Evolutionary conservation across 2,888 invertebrate genomes (phyloP).

Genomic region (Plusia festucae): DNA sequence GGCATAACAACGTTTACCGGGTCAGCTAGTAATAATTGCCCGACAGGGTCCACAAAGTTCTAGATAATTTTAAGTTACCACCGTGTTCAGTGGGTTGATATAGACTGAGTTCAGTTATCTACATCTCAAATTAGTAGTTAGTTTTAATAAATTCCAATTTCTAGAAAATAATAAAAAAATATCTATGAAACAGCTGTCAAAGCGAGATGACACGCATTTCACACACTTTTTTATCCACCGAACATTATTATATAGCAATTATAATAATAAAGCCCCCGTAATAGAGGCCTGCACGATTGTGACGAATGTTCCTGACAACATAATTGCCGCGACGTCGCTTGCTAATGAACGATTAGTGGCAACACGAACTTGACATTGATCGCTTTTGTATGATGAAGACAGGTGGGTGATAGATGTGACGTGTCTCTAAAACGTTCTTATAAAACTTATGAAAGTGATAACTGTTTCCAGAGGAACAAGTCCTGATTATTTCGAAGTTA

Average conservation of each 20-base stretch:
- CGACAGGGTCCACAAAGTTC: too few species aligned
- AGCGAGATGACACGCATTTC: slow-evolving; percentile 22
- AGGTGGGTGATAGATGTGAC: background rate
- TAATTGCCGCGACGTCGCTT: slow-evolving; percentile 37
- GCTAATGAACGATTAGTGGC: slow-evolving; percentile 23
- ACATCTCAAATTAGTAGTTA: too few species aligned
- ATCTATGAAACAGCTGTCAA: background rate
- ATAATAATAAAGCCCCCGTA: slow-evolving; percentile 13
- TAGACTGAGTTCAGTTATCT: too few species aligned
- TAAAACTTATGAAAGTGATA: too few species aligned
- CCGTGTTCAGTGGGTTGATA: too few species aligned
- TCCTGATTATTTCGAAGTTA: too few species aligned
- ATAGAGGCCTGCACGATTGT: slow-evolving; percentile 19
- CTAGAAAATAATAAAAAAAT: background rate
- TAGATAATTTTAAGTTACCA: too few species aligned
- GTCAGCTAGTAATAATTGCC: too few species aligned
- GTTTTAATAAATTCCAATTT: background rate
- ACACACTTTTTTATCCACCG: slow-evolving; percentile 8
- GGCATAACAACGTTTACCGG: too few species aligned
- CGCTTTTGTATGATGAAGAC: background rate
- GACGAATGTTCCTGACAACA: slow-evolving; percentile 35
- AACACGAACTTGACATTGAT: slow-evolving; percentile 46
- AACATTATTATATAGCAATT: slow-evolving; percentile 29
- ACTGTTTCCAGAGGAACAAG: too few species aligned
- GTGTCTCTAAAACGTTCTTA: too few species aligned